phyloP scores from a whole-genome alignment of 2,888 invertebrate genomes.

The Nasonia oneida region DNA sequence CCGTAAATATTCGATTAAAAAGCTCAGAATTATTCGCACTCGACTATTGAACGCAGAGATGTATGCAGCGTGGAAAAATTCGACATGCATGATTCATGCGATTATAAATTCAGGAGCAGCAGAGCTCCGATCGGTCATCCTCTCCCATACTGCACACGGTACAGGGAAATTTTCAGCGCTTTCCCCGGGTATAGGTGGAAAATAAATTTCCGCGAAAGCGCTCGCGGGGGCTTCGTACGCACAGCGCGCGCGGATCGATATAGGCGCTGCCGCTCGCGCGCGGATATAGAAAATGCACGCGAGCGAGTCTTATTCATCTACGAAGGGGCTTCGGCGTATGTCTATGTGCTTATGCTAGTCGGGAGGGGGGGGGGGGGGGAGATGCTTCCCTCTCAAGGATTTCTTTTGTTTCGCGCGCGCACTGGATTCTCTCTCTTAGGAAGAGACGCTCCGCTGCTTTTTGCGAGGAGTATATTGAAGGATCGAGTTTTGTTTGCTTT shows the following conservation, averaged over 20 bases:
- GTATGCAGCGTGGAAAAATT: neutral
- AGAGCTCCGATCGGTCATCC: constrained; percentile 31
- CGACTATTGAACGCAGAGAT: neutral
- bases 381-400: neutral
- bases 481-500: constrained; percentile 1
- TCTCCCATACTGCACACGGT: neutral
- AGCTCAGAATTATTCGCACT: neutral
- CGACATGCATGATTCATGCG: neutral
- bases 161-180: neutral
- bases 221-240: constrained; percentile 2
- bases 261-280: neutral
- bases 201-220: constrained; percentile 49
- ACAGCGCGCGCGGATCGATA: constrained; percentile 32
- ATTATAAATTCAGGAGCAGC: constrained; percentile 6
- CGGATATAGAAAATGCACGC: constrained; percentile 2
- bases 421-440: neutral
- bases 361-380: neutral
- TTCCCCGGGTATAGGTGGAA: constrained; percentile 14
- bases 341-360: neutral
- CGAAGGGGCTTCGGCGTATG: neutral
- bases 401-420: constrained; percentile 31
- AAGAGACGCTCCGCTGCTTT: neutral
- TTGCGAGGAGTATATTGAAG: neutral
- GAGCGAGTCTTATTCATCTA: constrained; percentile 18
- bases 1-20: neutral